Base-by-base conservation (phyloP, 2,113 vertebrate species). In the Daboia siamensis region DNA sequence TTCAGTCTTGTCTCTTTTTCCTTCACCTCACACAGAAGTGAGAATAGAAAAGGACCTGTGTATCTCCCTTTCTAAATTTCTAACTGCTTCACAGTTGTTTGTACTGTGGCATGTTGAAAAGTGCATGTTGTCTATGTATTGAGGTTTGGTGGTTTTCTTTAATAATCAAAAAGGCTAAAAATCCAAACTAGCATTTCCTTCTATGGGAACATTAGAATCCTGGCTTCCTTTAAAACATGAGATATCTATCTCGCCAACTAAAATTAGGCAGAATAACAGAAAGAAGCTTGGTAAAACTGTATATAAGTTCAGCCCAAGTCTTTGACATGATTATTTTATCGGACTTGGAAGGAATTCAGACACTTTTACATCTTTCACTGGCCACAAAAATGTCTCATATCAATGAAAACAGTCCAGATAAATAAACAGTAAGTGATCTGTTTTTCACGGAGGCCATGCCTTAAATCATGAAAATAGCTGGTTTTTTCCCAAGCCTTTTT, bases 361-460 rank as follows among this genome's bases (percentile, higher is more conserved):
- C 55, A 44, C 0, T 39, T 94, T 91, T 85, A 89, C 56, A 8
- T 1, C 10, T 94, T 91, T 15, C 89, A 33, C 0, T 1, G 74
- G 86, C 69, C 39, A 87, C 56, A 48, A 0, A 90, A 91, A 74
- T 0, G 0, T 90, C 39, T 8, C 64, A 3, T 26, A 92, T 39
- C 59, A 86, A 87, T 39, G 23, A 61, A 89, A 17, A 88, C 88
- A 2, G 23, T 39, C 92, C 20, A 1, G 21, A 90, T 44, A 95
- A 95, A 89, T 44, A 86, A 85, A 91, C 64, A 89, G 5, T 52
- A 52, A 94, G n/a, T 11, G 93, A 87, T 92, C 26, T 17, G 64
- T 24, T 74, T 0, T 33, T 15, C 8, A 0, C 4, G 5, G 46
- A 93, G 1, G 88, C 0, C 26, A 51, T 93, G 91, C 5, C 89